Conservation (phyloP, 2,113 vertebrate species). For the Epinephelus moara region DNA sequence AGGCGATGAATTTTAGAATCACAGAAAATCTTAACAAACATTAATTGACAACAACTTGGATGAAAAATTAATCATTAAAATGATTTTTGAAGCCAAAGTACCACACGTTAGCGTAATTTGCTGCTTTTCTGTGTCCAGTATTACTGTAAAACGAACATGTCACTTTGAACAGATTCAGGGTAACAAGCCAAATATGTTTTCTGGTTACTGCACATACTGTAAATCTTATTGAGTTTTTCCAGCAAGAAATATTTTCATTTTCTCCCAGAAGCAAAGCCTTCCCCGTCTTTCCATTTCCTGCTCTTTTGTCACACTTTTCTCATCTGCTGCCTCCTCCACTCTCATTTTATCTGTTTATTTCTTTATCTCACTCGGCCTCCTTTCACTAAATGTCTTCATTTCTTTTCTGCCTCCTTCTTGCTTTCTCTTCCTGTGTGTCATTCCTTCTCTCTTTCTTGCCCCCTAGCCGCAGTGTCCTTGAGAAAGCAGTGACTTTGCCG, state of each 20-base stretch:
- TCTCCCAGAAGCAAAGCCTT: background rate
- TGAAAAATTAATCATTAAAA: no score
- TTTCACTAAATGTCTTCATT: background rate
- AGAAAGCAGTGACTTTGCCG: conserved; percentile 80
- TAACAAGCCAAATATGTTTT: background rate
- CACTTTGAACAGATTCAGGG: background rate
- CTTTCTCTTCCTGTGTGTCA: conserved; percentile 46
- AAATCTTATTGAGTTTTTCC: background rate
- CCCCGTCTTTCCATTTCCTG: background rate
- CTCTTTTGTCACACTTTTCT: conserved; percentile 9
- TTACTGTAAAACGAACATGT: background rate
- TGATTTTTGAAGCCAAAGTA: background rate
- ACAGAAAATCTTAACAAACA: background rate
- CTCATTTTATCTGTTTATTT: background rate
- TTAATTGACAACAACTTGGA: background rate
- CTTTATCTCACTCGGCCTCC: background rate
- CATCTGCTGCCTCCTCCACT: conserved; percentile 15
- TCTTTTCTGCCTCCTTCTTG: background rate
- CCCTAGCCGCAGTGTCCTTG: conserved; percentile 85
- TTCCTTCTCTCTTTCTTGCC: conserved; percentile 54
- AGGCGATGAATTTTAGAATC: background rate
- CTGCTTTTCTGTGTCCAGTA: no score
- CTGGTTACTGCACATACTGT: background rate
- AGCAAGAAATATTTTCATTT: background rate
- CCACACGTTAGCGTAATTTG: background rate